A percentile compares a stretch with the other conserved stretches of the same genome.
Evolutionary conservation across 2,113 vertebrate genomes (phyloP).

Genomic region (Cyanoliseus patagonus): DNA sequence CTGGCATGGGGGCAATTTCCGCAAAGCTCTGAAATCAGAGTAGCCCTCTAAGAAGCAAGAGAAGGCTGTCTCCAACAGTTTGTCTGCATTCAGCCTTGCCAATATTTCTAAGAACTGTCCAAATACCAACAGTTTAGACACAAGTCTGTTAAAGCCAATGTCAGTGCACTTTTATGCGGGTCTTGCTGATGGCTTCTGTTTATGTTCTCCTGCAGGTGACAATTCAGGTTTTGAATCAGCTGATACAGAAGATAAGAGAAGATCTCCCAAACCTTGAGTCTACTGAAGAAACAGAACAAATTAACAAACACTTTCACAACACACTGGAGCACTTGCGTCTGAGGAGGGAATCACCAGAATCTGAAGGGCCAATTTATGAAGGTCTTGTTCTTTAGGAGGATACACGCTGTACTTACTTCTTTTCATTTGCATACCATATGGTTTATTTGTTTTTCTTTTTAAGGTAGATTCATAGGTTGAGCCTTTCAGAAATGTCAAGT

Average conservation of each 20-base stretch:
- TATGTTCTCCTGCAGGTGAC: conserved; percentile 83
- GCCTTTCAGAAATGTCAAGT: conserved; percentile 80
- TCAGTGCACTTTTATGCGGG: not conserved
- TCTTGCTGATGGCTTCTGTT: not conserved
- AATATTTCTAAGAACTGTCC: not conserved
- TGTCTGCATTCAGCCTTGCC: not conserved
- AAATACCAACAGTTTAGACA: not conserved
- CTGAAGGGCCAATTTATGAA: conserved; percentile 94
- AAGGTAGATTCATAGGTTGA: conserved; percentile 76
- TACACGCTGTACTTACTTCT: conserved; percentile 21
- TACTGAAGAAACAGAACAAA: conserved; percentile 97
- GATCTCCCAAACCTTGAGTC: conserved; percentile 96
- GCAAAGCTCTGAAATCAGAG: not conserved
- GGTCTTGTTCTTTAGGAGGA: conserved; percentile 80
- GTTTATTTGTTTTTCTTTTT: conserved; percentile 28
- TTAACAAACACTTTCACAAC: conserved; percentile 99
- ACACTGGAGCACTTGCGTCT: conserved; percentile 97
- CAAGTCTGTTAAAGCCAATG: not conserved
- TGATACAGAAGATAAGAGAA: conserved; percentile 98
- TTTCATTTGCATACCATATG: conserved; percentile 44
- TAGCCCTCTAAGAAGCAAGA: not conserved
- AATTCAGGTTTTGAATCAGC: conserved; percentile 96
- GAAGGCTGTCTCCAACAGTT: not conserved
- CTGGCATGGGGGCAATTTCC: not conserved
- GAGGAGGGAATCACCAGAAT: conserved; percentile 91